phyloP scores from a whole-genome alignment of 2,888 invertebrate species.

The Cephus nigrinus region DNA sequence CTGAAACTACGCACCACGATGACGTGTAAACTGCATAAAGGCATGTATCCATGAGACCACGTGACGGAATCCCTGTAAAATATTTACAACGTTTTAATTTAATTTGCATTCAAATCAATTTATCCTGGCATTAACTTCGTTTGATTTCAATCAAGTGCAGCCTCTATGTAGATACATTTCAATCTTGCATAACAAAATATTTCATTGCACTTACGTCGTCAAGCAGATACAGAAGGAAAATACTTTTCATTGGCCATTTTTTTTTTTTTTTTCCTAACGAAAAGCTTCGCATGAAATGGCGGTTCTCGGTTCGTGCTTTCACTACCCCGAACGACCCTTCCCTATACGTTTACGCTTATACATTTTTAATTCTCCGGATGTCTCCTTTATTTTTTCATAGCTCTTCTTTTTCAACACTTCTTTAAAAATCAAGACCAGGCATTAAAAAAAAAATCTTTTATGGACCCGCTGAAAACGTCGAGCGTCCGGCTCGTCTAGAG shows the following conservation, averaged over 20 bases:
- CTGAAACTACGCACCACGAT: neutral
- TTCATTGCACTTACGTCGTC: neutral
- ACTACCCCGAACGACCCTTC: neutral
- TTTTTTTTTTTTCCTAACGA: neutral
- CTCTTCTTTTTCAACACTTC: neutral
- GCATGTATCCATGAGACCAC: neutral
- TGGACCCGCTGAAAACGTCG: neutral
- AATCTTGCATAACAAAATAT: neutral
- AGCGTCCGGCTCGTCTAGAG: conserved; percentile 2
- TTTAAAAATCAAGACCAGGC: neutral
- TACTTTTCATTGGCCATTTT: neutral
- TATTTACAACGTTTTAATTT: neutral
- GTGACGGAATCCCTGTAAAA: neutral
- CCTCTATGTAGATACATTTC: neutral
- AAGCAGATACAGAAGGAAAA: neutral
- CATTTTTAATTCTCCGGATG: neutral
- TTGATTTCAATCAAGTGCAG: neutral
- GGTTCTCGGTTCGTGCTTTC: no score
- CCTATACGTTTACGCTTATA: neutral
- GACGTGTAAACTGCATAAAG: neutral
- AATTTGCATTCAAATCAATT: neutral
- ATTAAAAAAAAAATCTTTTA: neutral
- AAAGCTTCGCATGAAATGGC: no score
- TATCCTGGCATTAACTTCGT: neutral
- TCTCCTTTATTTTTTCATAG: neutral